A percentile compares a stretch with the other conserved stretches of the same genome.
These are phyloP conservation scores for Mamestra brassicae DNA, from an alignment of 2,888 invertebrate species.

Conservation along the genomic window DNA sequence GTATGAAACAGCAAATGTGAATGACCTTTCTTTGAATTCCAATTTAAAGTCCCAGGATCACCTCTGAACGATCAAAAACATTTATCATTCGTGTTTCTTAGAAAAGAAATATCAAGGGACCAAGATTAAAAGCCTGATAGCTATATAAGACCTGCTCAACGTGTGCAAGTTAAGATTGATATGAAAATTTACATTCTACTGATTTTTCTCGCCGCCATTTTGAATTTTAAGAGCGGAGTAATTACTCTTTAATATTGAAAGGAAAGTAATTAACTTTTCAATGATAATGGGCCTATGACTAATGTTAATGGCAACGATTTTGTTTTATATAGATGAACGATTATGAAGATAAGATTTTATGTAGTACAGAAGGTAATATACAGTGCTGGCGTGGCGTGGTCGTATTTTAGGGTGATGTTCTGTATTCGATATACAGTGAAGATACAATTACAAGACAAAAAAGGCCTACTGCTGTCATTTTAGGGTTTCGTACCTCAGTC, in stretches of 20 bases:
- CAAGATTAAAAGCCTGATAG: conserved; percentile 33
- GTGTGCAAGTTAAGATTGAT: conserved; percentile 11
- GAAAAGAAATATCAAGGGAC: conserved; percentile 39
- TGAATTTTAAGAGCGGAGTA: not conserved
- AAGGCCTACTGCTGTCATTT: too few species aligned
- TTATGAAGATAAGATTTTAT: too few species aligned
- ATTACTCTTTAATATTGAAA: not conserved
- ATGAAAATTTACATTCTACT: not conserved
- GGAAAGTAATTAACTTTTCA: not conserved
- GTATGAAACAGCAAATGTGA: conserved; percentile 39
- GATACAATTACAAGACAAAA: too few species aligned
- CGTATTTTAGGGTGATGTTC: too few species aligned
- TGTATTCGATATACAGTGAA: too few species aligned
- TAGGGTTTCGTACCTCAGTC: too few species aligned
- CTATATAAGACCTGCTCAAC: conserved; percentile 5
- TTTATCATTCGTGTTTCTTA: conserved; percentile 50
- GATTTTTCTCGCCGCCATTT: conserved; percentile 25
- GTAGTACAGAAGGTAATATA: too few species aligned
- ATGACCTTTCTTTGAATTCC: conserved; percentile 32
- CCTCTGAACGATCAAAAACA: conserved; percentile 28
- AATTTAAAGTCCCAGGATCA: conserved; percentile 30
- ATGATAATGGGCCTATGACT: not conserved
- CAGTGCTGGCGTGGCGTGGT: too few species aligned
- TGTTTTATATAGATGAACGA: not conserved
- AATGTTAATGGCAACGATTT: not conserved